These are phyloP conservation scores for Sakesphorus luctuosus DNA, from an alignment of 2,113 vertebrate species.

Conservation along the genomic window DNA sequence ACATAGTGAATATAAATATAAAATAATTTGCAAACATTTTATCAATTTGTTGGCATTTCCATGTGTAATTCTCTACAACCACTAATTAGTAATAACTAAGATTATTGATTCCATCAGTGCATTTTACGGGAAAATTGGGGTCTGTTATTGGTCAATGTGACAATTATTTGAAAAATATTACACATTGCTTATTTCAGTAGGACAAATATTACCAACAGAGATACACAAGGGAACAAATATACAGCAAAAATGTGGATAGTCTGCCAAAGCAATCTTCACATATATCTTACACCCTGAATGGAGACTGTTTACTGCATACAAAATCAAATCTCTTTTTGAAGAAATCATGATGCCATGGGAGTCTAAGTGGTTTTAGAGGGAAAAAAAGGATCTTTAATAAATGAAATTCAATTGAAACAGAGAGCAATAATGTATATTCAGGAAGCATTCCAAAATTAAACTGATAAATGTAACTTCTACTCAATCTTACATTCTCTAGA, in stretches of 20 bases:
- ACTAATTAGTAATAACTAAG: background rate
- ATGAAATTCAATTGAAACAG: conserved; percentile 1
- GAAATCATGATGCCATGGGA: background rate
- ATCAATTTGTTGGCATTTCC: background rate
- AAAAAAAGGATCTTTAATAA: background rate
- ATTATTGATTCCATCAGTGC: background rate
- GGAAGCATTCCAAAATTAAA: conserved; percentile 52
- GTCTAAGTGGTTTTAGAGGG: background rate
- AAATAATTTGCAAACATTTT: background rate
- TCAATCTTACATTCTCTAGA: conserved; percentile 25
- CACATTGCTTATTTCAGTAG: background rate
- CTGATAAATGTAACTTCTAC: conserved; percentile 44
- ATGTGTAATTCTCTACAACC: background rate
- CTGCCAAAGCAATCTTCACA: background rate
- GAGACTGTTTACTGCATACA: background rate
- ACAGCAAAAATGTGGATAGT: background rate
- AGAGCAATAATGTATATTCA: conserved; percentile 21
- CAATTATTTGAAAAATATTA: background rate
- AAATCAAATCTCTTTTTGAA: background rate
- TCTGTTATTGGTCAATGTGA: background rate
- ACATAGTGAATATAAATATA: background rate
- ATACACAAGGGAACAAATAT: background rate
- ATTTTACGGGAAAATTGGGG: background rate
- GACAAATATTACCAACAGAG: background rate
- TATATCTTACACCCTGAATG: background rate